Percentiles rank a stretch among this genome's conserved stretches.
Evolutionary conservation across 2,113 vertebrate genomes (phyloP).

Genomic region (Corythoichthys intestinalis): DNA sequence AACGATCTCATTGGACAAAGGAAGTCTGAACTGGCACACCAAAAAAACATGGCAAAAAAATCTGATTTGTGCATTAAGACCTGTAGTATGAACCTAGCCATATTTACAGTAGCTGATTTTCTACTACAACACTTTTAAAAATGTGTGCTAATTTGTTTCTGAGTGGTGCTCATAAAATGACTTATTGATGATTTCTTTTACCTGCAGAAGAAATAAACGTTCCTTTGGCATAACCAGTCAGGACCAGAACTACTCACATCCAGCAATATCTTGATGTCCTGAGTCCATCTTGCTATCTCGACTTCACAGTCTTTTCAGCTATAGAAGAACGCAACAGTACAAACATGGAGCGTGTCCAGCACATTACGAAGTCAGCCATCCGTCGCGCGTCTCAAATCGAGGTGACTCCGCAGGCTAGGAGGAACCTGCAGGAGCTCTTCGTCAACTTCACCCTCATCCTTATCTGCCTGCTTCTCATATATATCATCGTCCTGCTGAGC

Average conservation of each 20-base stretch:
- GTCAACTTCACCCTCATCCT: slow-evolving; percentile 98
- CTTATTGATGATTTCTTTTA: not conserved
- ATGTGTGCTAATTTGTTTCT: not conserved
- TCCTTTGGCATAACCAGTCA: not conserved
- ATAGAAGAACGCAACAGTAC: not conserved
- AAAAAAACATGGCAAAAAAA: too few relatives aligned
- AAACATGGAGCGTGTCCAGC: slow-evolving; percentile 94
- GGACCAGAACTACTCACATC: not conserved
- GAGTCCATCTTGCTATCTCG: not conserved
- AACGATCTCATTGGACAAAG: too few relatives aligned
- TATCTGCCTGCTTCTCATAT: slow-evolving; percentile 97
- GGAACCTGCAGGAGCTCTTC: slow-evolving; percentile 95
- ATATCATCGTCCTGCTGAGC: slow-evolving; percentile 94
- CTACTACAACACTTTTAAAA: not conserved
- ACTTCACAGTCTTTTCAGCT: not conserved
- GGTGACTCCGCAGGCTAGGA: slow-evolving; percentile 88
- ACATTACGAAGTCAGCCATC: slow-evolving; percentile 93
- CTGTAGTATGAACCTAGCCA: not conserved
- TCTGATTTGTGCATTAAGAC: too few relatives aligned
- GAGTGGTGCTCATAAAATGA: not conserved
- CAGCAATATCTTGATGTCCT: not conserved
- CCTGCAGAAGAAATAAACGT: too few relatives aligned
- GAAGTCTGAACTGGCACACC: too few relatives aligned
- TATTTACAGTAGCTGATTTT: not conserved
- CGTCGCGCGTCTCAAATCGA: slow-evolving; percentile 94